Evolutionary conservation across 2,113 vertebrate genomes (phyloP).

Genomic region (Stegastes partitus): DNA sequence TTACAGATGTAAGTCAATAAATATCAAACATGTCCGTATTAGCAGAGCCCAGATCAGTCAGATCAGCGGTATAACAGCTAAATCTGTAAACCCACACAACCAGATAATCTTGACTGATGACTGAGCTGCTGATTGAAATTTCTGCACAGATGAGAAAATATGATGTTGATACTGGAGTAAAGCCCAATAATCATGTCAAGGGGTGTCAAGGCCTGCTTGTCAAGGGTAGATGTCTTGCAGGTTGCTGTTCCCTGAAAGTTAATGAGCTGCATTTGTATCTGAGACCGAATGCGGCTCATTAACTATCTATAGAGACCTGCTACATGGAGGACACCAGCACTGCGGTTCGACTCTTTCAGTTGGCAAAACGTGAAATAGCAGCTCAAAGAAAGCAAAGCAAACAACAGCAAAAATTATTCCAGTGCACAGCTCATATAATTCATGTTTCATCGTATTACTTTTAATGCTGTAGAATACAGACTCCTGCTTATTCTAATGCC

Average conservation of each 20-base stretch:
- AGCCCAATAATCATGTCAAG: slow-evolving; percentile 52
- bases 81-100: not conserved
- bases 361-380: slow-evolving; percentile 12
- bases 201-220: slow-evolving; percentile 44
- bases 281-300: slow-evolving; percentile 57
- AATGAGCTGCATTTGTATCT: slow-evolving; percentile 61
- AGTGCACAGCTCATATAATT: not conserved
- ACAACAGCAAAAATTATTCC: not conserved
- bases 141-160: slow-evolving; percentile 40
- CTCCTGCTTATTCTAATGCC: not conserved
- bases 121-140: slow-evolving; percentile 9
- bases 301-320: slow-evolving; percentile 53
- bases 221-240: slow-evolving; percentile 61
- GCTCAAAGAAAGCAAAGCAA: slow-evolving; percentile 1
- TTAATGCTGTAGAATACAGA: not conserved
- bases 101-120: slow-evolving; percentile 40
- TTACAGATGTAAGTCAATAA: not conserved
- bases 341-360: slow-evolving; percentile 17
- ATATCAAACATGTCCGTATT: not conserved
- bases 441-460: not conserved
- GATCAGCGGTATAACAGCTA: slow-evolving; percentile 2
- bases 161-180: slow-evolving; percentile 41
- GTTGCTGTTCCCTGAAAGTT: slow-evolving; percentile 61
- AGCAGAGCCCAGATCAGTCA: not conserved
- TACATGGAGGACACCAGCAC: slow-evolving; percentile 58